These are phyloP conservation scores for Poicephalus gulielmi DNA, from an alignment of 2,113 vertebrate species.

Conservation along the genomic window DNA sequence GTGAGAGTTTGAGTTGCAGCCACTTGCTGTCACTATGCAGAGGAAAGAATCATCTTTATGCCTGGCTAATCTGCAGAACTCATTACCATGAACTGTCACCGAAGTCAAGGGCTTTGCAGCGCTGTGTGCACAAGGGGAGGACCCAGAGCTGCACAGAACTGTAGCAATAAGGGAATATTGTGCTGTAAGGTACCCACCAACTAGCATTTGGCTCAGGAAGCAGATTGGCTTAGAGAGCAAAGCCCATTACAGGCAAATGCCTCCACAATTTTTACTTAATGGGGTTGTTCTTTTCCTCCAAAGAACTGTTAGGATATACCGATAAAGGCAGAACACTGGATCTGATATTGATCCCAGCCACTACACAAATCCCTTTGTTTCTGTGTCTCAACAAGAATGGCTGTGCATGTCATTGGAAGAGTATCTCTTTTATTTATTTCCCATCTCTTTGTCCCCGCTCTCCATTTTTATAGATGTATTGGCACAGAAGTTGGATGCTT, in stretches of 20 bases:
- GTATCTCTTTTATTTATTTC: slow-evolving; percentile 20
- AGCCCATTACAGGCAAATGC: background rate
- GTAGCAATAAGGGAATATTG: background rate
- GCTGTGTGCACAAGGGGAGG: background rate
- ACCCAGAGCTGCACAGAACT: background rate
- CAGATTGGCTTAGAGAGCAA: background rate
- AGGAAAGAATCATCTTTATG: background rate
- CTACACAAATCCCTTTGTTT: background rate
- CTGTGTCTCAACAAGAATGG: background rate
- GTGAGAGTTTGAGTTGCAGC: background rate
- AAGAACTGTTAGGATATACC: background rate
- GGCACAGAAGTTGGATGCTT: slow-evolving; percentile 19
- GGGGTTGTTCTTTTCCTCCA: background rate
- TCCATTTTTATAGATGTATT: slow-evolving; percentile 26
- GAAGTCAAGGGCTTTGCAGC: background rate
- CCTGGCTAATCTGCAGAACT: background rate
- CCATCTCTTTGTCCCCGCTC: background rate
- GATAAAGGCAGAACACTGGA: background rate
- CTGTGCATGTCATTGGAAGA: background rate
- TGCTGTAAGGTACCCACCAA: background rate
- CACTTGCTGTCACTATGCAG: background rate
- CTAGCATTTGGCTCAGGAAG: background rate
- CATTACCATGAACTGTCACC: background rate
- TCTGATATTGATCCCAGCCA: background rate
- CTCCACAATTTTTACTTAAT: background rate